Conservation (phyloP, 2,888 invertebrate species). For the Lobophora halterata region DNA sequence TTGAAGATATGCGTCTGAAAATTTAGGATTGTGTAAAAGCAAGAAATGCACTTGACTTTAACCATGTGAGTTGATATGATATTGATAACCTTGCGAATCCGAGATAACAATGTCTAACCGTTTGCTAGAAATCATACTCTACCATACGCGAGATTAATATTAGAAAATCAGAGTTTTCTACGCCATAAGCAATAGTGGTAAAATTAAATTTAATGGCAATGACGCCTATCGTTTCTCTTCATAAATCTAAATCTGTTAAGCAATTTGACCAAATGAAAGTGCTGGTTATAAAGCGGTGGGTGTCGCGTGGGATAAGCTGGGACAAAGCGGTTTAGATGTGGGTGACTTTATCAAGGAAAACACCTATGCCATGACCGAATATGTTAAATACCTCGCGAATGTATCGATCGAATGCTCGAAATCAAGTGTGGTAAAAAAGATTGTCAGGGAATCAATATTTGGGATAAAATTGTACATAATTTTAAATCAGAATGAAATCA, state of each 20-base stretch:
- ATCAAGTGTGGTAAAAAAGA: too few species aligned
- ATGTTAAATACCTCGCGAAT: conserved; percentile 10
- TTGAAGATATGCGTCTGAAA: too few species aligned
- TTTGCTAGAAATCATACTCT: too few species aligned
- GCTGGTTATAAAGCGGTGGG: conserved; percentile 55
- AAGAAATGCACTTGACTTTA: conserved; percentile 16
- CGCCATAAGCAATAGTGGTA: conserved; percentile 17
- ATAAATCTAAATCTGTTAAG: conserved; percentile 55
- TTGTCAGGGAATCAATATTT: too few species aligned
- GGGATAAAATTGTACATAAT: too few species aligned
- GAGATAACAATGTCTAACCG: conserved; percentile 16
- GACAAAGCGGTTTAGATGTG: conserved; percentile 49
- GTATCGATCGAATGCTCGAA: too few species aligned
- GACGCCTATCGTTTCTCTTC: conserved; percentile 43
- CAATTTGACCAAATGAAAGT: conserved; percentile 67
- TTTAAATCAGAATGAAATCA: too few species aligned
- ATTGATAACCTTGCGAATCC: conserved; percentile 16
- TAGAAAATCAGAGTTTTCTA: not conserved
- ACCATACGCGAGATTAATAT: too few species aligned
- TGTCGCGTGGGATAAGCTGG: conserved; percentile 61
- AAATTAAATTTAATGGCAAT: conserved; percentile 26
- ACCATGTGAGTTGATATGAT: conserved; percentile 23
- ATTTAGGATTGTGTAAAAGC: too few species aligned
- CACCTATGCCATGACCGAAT: conserved; percentile 37
- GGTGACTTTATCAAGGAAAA: conserved; percentile 65